A percentile compares a stretch with the other conserved stretches of the same genome.
Conservation (phyloP, 2,888 invertebrate genomes). For the Panorpa germanica region DNA sequence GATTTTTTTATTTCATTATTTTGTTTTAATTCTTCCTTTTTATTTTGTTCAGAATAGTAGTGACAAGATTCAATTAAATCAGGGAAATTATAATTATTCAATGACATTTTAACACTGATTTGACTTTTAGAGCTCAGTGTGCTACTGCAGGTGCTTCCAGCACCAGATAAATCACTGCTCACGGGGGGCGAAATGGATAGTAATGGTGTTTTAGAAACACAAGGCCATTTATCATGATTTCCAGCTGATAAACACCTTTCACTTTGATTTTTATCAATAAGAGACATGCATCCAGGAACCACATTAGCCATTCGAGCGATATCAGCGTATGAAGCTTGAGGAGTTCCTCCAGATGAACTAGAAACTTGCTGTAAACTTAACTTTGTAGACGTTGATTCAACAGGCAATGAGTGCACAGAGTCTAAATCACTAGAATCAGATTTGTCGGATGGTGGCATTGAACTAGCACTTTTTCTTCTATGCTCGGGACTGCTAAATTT, state of each 20-base stretch:
- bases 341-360: slow-evolving; percentile 24
- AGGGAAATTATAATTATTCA: slow-evolving; percentile 27
- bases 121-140: background rate
- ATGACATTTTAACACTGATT: slow-evolving; percentile 5
- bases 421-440: slow-evolving; percentile 68
- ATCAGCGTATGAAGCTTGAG: slow-evolving; percentile 59
- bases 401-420: slow-evolving; percentile 68
- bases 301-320: slow-evolving; percentile 41
- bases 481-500: slow-evolving; percentile 18
- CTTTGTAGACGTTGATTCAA: slow-evolving; percentile 22
- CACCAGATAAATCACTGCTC: slow-evolving; percentile 6
- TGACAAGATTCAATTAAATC: slow-evolving; percentile 23
- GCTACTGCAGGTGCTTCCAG: background rate
- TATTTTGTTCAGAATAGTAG: slow-evolving; percentile 7
- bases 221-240: slow-evolving; percentile 14
- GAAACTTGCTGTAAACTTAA: slow-evolving; percentile 14
- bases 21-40: slow-evolving; percentile 4
- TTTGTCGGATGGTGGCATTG: slow-evolving; percentile 67
- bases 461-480: slow-evolving; percentile 51
- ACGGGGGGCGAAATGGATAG: slow-evolving; percentile 6
- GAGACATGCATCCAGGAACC: slow-evolving; percentile 13
- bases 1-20: slow-evolving; percentile 1
- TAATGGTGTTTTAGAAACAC: slow-evolving; percentile 12
- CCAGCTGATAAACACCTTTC: too few relatives aligned
- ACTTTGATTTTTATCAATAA: too few relatives aligned